These are phyloP conservation scores for Phenganax subtilis DNA, from an alignment of 92 coral and sea anemone genomes.

Conservation along the genomic window DNA sequence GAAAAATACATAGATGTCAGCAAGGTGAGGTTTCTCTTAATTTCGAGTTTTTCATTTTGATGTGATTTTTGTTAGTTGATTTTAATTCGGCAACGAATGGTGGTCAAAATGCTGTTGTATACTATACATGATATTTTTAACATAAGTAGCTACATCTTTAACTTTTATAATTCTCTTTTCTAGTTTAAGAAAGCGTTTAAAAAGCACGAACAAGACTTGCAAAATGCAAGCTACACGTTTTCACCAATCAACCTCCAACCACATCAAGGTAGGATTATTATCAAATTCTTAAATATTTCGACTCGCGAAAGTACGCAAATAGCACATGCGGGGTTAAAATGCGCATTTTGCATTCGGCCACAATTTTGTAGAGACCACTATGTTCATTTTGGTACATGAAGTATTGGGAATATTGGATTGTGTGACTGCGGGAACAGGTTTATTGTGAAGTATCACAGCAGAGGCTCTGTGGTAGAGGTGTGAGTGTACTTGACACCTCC, in stretches of 20 bases:
- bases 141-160: background rate
- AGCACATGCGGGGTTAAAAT: too few species aligned
- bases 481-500: too few species aligned
- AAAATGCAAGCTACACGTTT: background rate
- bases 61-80: background rate
- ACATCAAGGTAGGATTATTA: conserved; percentile 15
- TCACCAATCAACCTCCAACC: conserved; percentile 21
- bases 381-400: too few species aligned
- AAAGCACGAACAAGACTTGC: conserved; percentile 3
- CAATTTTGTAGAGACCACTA: too few species aligned
- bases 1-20: conserved; percentile 11
- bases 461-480: too few species aligned
- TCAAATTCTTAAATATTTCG: background rate
- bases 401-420: too few species aligned
- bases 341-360: too few species aligned
- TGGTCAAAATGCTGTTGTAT: background rate
- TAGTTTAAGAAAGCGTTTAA: conserved; percentile 23
- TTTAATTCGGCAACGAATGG: too few species aligned
- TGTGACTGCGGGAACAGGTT: too few species aligned
- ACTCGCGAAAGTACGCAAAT: too few species aligned
- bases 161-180: background rate
- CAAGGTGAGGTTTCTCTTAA: background rate
- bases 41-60: background rate
- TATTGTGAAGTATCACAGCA: too few species aligned
- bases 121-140: background rate